These are phyloP conservation scores for Chiropotes sagulatus DNA, from an alignment of 2,797 vertebrate species.

Conservation along the genomic window DNA sequence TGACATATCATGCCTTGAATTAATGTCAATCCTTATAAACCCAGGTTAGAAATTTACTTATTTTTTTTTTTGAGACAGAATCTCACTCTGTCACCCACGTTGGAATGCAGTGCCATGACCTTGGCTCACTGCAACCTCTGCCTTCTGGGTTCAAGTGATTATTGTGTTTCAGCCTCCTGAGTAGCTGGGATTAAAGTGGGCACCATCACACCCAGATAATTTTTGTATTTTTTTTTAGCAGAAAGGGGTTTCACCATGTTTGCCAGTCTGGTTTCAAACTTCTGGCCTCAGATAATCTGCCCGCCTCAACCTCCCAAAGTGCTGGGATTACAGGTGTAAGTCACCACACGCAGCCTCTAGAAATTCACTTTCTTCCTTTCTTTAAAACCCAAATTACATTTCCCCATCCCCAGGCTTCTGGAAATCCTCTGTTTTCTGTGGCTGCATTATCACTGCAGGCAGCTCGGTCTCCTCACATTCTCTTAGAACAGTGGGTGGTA, in stretches of 20 bases:
- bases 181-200: not conserved
- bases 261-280: not conserved
- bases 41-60: not conserved
- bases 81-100: not conserved
- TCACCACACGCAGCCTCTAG: not conserved
- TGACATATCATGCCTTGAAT: not conserved
- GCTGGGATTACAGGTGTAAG: not conserved
- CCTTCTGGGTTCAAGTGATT: not conserved
- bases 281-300: not conserved
- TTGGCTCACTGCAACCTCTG: not conserved
- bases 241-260: not conserved
- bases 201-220: not conserved
- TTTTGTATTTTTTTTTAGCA: not conserved
- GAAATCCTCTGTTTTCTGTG: not conserved
- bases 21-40: not conserved
- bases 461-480: not conserved
- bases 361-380: not conserved
- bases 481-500: not conserved
- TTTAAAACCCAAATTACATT: not conserved
- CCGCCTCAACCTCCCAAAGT: not conserved
- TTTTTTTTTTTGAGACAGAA: too few species aligned
- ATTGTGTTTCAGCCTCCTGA: not conserved
- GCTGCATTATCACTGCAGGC: not conserved
- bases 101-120: not conserved
- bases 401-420: not conserved